A percentile compares a stretch with the other conserved stretches of the same genome.
Evolutionary conservation across 1,140 invertebrate genomes (phyloP).

Genomic region (Caenorhabditis tropicalis): DNA sequence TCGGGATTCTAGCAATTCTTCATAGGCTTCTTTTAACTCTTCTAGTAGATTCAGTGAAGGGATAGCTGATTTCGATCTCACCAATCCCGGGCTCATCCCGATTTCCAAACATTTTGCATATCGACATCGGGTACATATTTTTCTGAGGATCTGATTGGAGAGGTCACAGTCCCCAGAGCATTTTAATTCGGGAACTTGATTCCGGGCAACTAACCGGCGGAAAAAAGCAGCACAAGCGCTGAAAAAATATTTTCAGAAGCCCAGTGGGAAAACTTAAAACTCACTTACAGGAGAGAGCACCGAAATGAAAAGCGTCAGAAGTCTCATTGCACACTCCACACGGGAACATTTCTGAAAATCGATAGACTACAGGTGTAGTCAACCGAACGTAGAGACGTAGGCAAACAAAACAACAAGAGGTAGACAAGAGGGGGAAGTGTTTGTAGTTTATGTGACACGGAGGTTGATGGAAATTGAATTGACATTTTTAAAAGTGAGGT

Average conservation of each 20-base stretch:
- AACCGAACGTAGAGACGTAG: background rate
- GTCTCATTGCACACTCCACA: background rate
- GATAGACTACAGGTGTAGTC: background rate
- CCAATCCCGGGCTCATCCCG: background rate
- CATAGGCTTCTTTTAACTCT: background rate
- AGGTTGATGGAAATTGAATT: background rate
- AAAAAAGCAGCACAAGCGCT: slow-evolving; percentile 13
- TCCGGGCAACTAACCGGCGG: background rate
- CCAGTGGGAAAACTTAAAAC: background rate
- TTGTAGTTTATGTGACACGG: background rate
- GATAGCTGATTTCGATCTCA: background rate
- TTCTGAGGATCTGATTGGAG: background rate
- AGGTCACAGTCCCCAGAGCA: background rate
- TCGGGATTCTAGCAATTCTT: background rate
- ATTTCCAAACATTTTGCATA: background rate
- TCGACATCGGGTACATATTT: background rate
- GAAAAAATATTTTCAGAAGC: background rate
- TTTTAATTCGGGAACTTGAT: background rate
- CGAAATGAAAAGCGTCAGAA: background rate
- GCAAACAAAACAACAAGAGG: background rate
- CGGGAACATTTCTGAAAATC: background rate
- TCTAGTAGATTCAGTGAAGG: background rate
- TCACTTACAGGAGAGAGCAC: background rate
- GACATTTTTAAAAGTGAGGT: background rate
- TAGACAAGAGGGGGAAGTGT: background rate